A percentile compares a stretch with the other conserved stretches of the same genome.
phyloP scores from a whole-genome alignment of 2,113 vertebrate species.

The Albula goreensis region DNA sequence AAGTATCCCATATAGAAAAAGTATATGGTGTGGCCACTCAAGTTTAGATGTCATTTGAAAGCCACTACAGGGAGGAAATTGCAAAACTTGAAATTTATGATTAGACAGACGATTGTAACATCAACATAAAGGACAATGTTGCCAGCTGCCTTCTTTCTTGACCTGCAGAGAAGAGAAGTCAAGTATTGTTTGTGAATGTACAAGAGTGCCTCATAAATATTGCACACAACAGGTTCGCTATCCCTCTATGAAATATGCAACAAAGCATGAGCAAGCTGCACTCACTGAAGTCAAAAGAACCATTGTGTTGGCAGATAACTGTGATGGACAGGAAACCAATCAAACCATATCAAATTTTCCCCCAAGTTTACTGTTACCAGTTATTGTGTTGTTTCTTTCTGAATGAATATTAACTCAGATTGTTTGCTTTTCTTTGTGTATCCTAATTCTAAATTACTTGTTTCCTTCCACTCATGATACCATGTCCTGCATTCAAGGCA shows the following conservation, averaged over 20 bases:
- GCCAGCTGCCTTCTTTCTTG: conserved; percentile 3
- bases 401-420: not conserved
- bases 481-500: no score
- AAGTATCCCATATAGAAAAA: no score
- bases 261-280: not conserved
- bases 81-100: not conserved
- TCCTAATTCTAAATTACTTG: not conserved
- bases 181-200: conserved; percentile 16
- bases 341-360: not conserved
- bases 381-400: not conserved
- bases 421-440: not conserved
- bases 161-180: not conserved
- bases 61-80: not conserved
- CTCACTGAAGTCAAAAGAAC: not conserved
- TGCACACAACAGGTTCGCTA: conserved; percentile 5
- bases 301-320: not conserved
- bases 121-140: not conserved
- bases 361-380: not conserved
- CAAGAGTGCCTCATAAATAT: conserved; percentile 25
- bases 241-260: conserved; percentile 22
- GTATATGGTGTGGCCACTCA: not conserved
- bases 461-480: not conserved
- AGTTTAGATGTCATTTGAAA: not conserved
- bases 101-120: not conserved
- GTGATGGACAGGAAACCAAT: not conserved